Percentiles rank a stretch among this genome's conserved stretches.
These are phyloP conservation scores for Pseudococcus viburni DNA, from an alignment of 2,888 invertebrate species.

Conservation along the genomic window DNA sequence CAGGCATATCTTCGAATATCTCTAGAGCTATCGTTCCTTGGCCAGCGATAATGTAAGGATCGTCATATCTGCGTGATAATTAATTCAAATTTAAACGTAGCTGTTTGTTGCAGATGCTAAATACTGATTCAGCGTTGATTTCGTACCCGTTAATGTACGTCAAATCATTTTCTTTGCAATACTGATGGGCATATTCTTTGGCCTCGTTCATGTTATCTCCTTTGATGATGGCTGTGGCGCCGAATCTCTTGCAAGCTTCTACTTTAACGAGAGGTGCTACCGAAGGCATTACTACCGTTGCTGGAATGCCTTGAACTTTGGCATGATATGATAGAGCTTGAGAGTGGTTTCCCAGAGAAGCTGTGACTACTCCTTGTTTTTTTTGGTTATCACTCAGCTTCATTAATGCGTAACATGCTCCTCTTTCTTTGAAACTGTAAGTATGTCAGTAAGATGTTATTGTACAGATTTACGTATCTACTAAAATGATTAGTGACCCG, in stretches of 20 bases:
- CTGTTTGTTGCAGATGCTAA: too few relatives aligned
- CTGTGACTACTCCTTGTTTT: constrained; percentile 87
- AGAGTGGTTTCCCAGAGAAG: constrained; percentile 95
- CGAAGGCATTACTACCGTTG: constrained; percentile 94
- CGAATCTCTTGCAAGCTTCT: constrained; percentile 86
- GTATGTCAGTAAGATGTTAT: constrained; percentile 1
- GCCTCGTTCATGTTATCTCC: constrained; percentile 90
- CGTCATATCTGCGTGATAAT: constrained; percentile 82
- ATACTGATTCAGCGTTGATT: neutral
- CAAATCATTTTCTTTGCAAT: constrained; percentile 80
- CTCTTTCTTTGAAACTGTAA: constrained; percentile 92
- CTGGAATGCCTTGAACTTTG: constrained; percentile 78
- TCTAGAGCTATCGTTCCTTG: constrained; percentile 95
- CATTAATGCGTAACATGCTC: constrained; percentile 88
- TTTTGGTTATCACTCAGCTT: constrained; percentile 82
- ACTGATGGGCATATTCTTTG: constrained; percentile 82
- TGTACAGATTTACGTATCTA: too few relatives aligned
- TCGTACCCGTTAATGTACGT: constrained; percentile 89
- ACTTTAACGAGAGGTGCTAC: constrained; percentile 97
- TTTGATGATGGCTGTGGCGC: constrained; percentile 86
- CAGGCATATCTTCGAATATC: constrained; percentile 89
- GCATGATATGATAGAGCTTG: constrained; percentile 88
- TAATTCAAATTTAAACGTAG: neutral
- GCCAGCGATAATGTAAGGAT: constrained; percentile 94
- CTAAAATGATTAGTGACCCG: too few relatives aligned